Percentiles rank a stretch among this genome's conserved stretches.
Evolutionary conservation across 2,113 vertebrate genomes (phyloP).

Genomic region (Melanocharis versteri): DNA sequence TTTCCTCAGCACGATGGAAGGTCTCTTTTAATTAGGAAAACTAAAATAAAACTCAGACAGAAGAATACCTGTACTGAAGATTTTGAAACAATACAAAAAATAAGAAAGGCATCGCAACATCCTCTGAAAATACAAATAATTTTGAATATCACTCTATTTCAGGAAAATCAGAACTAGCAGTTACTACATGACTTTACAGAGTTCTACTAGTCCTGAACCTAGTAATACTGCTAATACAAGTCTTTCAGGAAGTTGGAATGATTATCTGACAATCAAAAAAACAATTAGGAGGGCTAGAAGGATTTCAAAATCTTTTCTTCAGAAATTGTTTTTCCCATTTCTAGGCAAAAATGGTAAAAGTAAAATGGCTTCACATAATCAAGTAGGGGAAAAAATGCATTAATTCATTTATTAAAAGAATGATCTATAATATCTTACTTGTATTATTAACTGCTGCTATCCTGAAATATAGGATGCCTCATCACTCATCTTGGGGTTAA

Average conservation of each 20-base stretch:
- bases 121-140: neutral
- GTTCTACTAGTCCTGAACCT: neutral
- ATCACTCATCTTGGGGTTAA: neutral
- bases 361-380: neutral
- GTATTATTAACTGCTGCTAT: neutral
- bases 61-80: neutral
- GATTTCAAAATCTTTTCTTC: neutral
- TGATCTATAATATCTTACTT: neutral
- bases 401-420: neutral
- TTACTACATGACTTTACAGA: neutral
- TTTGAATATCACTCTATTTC: neutral
- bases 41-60: neutral
- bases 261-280: neutral
- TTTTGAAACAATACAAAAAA: neutral
- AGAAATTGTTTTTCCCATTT: neutral
- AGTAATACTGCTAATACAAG: neutral
- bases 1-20: neutral
- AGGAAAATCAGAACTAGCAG: neutral
- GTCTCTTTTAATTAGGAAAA: neutral
- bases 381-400: accelerated
- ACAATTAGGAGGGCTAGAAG: neutral
- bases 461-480: neutral
- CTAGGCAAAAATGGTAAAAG: neutral
- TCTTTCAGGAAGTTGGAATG: neutral
- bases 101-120: neutral